Evolutionary conservation across 2,113 vertebrate species (phyloP), one percentile per base, ranked within the genome.

Genomic region (Panthera leo): DNA sequence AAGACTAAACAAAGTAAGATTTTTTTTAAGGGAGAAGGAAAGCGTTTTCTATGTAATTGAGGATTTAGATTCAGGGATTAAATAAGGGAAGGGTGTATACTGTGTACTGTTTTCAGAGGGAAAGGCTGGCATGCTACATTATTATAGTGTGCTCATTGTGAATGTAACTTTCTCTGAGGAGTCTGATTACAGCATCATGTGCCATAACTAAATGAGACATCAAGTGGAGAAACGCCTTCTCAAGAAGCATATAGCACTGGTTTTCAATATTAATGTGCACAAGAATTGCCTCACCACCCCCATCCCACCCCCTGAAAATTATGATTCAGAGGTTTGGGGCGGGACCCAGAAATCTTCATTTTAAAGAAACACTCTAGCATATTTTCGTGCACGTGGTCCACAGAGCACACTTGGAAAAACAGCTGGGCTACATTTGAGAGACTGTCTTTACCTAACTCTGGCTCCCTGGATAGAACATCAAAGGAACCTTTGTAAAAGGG

Each of bases 371-470:
- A 48, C 48, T 91, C 63, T 34, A 88, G 21, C 67, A 36, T 93
- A 83, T 93, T 92, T 68, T 63, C 89, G 82, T 48, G 13, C 31
- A 94, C n/a, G 63, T 75, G 63, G 42, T 31, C 34, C 67, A 89
- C n/a, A 63, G 42, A 86, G 61, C 34, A 96, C 39, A 88, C 31
- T 94, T 63, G 86, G 71, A 83, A 90, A 96, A 97, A 78, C 73
- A 75, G 14, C 71, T 95, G 63, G 53, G 16, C 42, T 96, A 88
- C 48, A 45, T 27, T 91, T 87, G n/a, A 73, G 23, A 42, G 68
- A 87, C 80, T 3, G 11, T 91, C 67, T 27, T 93, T 34, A 55
- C 48, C 39, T 93, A 63, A 63, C 39, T 87, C 55, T 25, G 42
- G 63, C n/a, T 94, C 55, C 31, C n/a, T 71, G 65, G 51, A 16